Base-by-base conservation (phyloP, 2,113 vertebrate genomes). In the Chamaea fasciata region DNA sequence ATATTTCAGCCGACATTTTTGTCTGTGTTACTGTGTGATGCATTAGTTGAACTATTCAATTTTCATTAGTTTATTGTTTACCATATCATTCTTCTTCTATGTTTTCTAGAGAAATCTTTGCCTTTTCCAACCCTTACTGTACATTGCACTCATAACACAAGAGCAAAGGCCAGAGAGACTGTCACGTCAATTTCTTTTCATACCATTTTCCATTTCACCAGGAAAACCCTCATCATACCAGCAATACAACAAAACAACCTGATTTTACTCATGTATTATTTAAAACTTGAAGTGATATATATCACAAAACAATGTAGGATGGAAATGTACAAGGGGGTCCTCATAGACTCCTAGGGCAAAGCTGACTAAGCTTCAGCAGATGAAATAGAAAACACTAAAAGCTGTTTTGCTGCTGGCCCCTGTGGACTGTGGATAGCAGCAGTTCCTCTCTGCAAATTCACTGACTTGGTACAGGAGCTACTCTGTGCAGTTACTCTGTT, bases 1-100 rank as follows among this genome's bases (percentile, higher is more conserved):
- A 94, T 94, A 93, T 93, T 97, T 96, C 79, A 95, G 75, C n/a
- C 79, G 67, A 50, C 28, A 5, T 35, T 94, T 92, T 91, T 74
- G 47, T 80, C 42, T 68, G 30, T 67, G 53, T 82, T 64, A 60
- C 44, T 62, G 23, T 35, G 41, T 52, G 33, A 75, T 71, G 47
- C 35, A 81, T 63, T 83, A 85, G 57, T 55, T 57, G 23, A 94
- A 84, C 60, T 84, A 31, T 41, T 93, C 39, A 3, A 59, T 88
- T 97, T 95, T 91, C 26, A 83, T 88, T 76, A 80, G 22, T 75
- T 86, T 75, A 64, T 83, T 95, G 57, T 46, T 92, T 79, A 69
- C 56, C 11, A 35, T 84, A 81, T 7, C 16, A 46, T 85, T 76
- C 42, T 63, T 92, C 17, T 28, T 28, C 35, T 78, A n/a, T 57